Evolutionary conservation across 2,888 invertebrate genomes (phyloP).

Genomic region (Microplitis deprimator): DNA sequence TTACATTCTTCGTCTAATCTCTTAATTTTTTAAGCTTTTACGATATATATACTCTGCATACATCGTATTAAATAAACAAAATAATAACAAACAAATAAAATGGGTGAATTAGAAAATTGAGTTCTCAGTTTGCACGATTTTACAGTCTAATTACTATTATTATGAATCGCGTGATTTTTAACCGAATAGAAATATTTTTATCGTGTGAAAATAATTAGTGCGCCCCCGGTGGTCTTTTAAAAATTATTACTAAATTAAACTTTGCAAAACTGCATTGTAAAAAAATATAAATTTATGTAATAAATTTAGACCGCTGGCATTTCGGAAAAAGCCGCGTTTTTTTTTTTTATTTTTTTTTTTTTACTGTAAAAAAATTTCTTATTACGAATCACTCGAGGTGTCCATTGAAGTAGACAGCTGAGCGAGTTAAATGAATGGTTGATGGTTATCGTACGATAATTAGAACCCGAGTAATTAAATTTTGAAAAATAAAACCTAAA

Average conservation of each 20-base stretch:
- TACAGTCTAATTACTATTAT: neutral
- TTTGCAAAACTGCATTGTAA: neutral
- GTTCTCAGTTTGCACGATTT: constrained; percentile 9
- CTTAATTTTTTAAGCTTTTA: constrained; percentile 27
- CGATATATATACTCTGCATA: neutral
- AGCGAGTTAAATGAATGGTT: too few relatives aligned
- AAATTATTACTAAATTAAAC: too few relatives aligned
- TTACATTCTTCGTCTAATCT: constrained; percentile 44
- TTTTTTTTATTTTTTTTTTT: too few relatives aligned
- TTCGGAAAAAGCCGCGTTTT: too few relatives aligned
- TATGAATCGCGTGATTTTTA: constrained; percentile 38
- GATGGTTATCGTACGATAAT: too few relatives aligned
- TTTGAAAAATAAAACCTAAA: too few relatives aligned
- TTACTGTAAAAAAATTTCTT: neutral
- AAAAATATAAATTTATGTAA: constrained; percentile 2
- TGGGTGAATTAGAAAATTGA: neutral
- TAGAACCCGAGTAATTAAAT: too few relatives aligned
- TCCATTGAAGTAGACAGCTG: too few relatives aligned
- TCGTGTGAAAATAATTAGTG: constrained; percentile 23
- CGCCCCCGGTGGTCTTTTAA: constrained; percentile 21
- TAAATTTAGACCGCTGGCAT: neutral
- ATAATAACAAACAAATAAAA: neutral
- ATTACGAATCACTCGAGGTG: too few relatives aligned
- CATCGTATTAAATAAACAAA: neutral
- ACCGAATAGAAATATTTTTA: constrained; percentile 8